Percentiles rank a stretch among this genome's conserved stretches.
Evolutionary conservation across 2,113 vertebrate species (phyloP).

Genomic region (Glaucidium brasilianum): DNA sequence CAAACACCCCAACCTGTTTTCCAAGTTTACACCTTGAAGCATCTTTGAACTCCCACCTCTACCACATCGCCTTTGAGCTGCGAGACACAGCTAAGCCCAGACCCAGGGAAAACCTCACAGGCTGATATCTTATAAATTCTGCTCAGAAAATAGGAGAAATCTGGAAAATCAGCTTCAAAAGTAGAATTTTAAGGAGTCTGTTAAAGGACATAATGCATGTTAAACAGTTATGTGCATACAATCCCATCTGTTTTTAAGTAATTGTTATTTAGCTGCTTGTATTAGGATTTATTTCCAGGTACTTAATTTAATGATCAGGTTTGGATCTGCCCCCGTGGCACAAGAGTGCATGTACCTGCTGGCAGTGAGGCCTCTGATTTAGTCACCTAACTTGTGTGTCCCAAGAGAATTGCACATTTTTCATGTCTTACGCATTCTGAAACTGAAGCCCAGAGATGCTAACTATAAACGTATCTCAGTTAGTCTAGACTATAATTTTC

Average conservation of each 20-base stretch:
- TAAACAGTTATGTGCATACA: neutral
- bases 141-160: neutral
- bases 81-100: neutral
- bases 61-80: neutral
- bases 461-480: accelerated
- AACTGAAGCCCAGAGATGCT: neutral
- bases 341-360: neutral
- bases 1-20: neutral
- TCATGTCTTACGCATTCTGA: neutral
- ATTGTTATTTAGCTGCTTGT: neutral
- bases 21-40: neutral
- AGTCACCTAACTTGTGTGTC: neutral
- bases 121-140: neutral
- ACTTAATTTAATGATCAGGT: neutral
- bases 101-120: neutral
- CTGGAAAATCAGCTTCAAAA: neutral
- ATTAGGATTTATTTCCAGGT: neutral
- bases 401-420: neutral
- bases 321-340: neutral
- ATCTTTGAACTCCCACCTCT: neutral
- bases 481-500: neutral
- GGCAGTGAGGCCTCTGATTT: neutral
- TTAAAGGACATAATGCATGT: neutral
- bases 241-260: neutral
- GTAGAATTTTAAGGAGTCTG: neutral